Conservation (phyloP, 1,140 invertebrate genomes). For the Drosophila arawakana region DNA sequence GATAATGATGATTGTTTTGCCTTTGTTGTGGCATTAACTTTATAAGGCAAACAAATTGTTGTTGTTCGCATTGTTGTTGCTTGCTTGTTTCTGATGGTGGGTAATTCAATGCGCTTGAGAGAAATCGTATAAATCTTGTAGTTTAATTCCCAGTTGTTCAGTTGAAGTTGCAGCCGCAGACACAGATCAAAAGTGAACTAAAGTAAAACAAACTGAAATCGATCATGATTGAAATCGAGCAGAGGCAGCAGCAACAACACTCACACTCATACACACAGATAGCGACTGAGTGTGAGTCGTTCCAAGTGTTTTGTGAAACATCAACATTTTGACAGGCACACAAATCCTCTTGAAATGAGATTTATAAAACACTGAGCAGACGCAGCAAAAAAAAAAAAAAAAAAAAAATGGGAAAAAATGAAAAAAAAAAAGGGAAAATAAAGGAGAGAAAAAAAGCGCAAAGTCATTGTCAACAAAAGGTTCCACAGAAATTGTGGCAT, state of each 20-base stretch:
- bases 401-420: conserved; percentile 12
- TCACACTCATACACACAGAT: too few species aligned
- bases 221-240: conserved; percentile 81
- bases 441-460: conserved; percentile 62
- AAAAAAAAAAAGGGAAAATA: conserved; percentile 36
- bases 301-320: conserved; percentile 80
- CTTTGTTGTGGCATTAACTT: conserved; percentile 77
- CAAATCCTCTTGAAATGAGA: conserved; percentile 82
- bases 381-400: conserved; percentile 37
- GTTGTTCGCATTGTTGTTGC: conserved; percentile 37
- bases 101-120: conserved; percentile 71
- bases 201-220: conserved; percentile 76
- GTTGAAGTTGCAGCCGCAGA: conserved; percentile 21
- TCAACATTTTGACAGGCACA: conserved; percentile 82
- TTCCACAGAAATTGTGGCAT: conserved; percentile 41
- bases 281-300: conserved; percentile 7
- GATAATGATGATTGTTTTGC: conserved; percentile 79
- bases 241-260: conserved; percentile 37
- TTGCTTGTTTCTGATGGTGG: conserved; percentile 59
- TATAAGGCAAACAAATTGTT: conserved; percentile 81
- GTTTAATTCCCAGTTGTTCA: conserved; percentile 68
- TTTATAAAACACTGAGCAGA: conserved; percentile 76
- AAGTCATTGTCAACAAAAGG: conserved; percentile 78
- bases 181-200: conserved; percentile 66
- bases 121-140: conserved; percentile 71